A percentile compares a stretch with the other conserved stretches of the same genome.
phyloP scores from a whole-genome alignment of 2,888 invertebrate species.

The Copidosoma aretas region DNA sequence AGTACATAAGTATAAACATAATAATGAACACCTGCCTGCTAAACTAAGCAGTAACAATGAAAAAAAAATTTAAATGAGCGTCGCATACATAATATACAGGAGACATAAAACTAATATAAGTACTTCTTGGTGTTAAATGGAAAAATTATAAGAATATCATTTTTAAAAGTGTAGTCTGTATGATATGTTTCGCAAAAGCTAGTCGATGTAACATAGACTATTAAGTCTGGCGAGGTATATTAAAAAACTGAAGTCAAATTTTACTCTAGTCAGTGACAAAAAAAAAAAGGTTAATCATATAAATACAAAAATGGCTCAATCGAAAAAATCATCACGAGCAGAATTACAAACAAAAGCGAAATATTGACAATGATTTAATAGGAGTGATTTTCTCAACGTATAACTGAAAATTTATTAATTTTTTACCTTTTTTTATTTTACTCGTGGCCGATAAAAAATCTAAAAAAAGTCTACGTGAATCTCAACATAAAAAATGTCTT shows the following conservation, averaged over 20 bases:
- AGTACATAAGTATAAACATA: neutral
- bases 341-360: neutral
- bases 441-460: constrained; percentile 14
- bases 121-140: constrained; percentile 21
- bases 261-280: neutral
- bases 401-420: too few relatives aligned
- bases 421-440: constrained; percentile 23
- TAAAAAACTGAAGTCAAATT: neutral
- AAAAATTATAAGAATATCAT: constrained; percentile 6
- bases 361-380: neutral
- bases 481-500: constrained; percentile 33
- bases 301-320: neutral
- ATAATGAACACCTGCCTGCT: constrained; percentile 16
- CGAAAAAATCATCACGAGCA: neutral
- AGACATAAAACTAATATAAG: constrained; percentile 6
- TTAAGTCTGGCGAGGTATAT: constrained; percentile 20
- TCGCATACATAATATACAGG: neutral
- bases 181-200: constrained; percentile 29
- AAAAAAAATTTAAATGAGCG: neutral
- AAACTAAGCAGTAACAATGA: constrained; percentile 13
- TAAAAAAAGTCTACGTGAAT: constrained; percentile 32
- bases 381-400: too few relatives aligned
- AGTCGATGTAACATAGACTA: constrained; percentile 26
- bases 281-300: neutral
- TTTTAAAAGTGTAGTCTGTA: constrained; percentile 18